phyloP scores from a whole-genome alignment of 2,888 invertebrate species.

The Leptogaster cylindrica region DNA sequence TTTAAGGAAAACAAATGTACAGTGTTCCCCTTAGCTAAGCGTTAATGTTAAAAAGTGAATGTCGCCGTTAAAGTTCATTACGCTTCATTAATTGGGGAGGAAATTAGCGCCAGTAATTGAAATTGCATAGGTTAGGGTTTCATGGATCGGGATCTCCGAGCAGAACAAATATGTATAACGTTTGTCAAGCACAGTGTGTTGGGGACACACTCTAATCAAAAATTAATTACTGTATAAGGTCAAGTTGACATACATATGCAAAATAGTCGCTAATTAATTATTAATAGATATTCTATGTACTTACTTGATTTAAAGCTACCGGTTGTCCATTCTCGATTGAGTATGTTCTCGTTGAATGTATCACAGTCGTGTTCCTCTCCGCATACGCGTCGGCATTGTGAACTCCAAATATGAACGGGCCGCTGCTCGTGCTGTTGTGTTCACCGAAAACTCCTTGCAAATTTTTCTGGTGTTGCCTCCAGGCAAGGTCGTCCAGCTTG shows the following conservation, averaged over 20 bases:
- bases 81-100: too few relatives aligned
- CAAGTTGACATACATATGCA: too few relatives aligned
- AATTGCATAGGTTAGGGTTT: too few relatives aligned
- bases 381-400: slow-evolving; percentile 55
- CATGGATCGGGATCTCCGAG: too few relatives aligned
- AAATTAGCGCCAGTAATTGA: too few relatives aligned
- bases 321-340: slow-evolving; percentile 44
- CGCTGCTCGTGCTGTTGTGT: slow-evolving; percentile 52
- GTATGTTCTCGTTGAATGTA: slow-evolving; percentile 51
- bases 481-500: slow-evolving; percentile 1
- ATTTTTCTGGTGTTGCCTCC: slow-evolving; percentile 7
- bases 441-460: neutral
- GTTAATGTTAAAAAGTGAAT: too few relatives aligned
- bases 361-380: slow-evolving; percentile 54
- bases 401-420: slow-evolving; percentile 70
- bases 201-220: neutral
- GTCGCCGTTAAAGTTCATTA: too few relatives aligned
- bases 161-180: too few relatives aligned
- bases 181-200: too few relatives aligned
- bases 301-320: slow-evolving; percentile 45
- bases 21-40: too few relatives aligned
- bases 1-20: too few relatives aligned
- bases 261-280: neutral
- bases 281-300: neutral
- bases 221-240: too few relatives aligned